These are phyloP conservation scores for Holacanthus passer DNA, from an alignment of 2,113 vertebrate species.

Conservation along the genomic window DNA sequence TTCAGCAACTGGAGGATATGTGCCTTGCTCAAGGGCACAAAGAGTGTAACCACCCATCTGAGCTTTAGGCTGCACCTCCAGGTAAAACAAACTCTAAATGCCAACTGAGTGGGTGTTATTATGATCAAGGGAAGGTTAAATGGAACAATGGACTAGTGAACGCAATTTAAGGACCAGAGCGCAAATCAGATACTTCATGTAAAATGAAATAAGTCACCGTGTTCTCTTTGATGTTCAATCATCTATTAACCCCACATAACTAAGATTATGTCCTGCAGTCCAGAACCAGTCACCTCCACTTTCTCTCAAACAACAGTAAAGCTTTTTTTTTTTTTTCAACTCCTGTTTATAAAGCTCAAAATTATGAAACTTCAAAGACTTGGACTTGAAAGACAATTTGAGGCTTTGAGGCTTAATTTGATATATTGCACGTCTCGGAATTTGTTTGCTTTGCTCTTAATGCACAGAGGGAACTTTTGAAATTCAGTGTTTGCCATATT, in stretches of 20 bases:
- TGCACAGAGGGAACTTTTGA: conserved; percentile 29
- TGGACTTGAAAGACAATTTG: conserved; percentile 45
- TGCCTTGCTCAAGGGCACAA: conserved; percentile 43
- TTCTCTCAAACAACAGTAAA: conserved; percentile 7
- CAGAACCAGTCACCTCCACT: conserved; percentile 1
- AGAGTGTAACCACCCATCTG: conserved; percentile 12
- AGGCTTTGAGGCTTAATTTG: conserved; percentile 42
- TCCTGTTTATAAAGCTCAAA: conserved; percentile 24
- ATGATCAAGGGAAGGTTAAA: conserved; percentile 11
- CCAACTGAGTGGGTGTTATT: not conserved
- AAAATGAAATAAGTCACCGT: not conserved
- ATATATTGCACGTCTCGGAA: conserved; percentile 13
- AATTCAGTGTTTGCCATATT: conserved; percentile 30
- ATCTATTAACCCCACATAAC: not conserved
- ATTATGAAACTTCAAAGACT: conserved; percentile 40
- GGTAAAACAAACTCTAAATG: conserved; percentile 27
- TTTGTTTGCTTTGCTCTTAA: conserved; percentile 31
- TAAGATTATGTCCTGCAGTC: not conserved
- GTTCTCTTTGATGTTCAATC: not conserved
- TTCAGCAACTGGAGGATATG: not conserved
- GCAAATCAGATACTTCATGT: not conserved
- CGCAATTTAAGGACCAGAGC: not conserved
- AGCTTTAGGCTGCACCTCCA: conserved; percentile 43
- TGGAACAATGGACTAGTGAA: not conserved
- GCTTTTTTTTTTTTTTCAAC: conserved; percentile 27